Evolutionary conservation across 1,140 invertebrate species (phyloP).

Genomic region (Mycetomoellerius zeteki): DNA sequence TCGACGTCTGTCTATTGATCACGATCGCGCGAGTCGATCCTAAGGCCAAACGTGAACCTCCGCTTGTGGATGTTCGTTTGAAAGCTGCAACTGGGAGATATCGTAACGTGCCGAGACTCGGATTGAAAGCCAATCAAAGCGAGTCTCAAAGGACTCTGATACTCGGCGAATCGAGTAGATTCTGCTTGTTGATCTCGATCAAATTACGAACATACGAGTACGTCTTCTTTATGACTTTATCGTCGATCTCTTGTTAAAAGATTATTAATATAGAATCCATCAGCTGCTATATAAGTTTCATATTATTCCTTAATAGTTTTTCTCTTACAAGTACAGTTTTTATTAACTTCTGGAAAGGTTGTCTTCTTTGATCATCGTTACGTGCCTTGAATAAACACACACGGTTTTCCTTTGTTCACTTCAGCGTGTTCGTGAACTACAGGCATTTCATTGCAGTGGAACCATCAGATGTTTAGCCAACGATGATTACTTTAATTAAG

Average conservation of each 20-base stretch:
- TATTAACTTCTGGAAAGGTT: background rate
- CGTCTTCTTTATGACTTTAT: background rate
- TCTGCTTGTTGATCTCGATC: background rate
- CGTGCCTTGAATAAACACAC: slow-evolving; percentile 21
- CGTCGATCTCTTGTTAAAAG: background rate
- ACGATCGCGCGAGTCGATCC: slow-evolving; percentile 45
- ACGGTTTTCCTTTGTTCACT: slow-evolving; percentile 18
- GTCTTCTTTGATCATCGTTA: background rate
- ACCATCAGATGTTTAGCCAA: slow-evolving; percentile 27
- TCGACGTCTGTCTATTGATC: slow-evolving; percentile 59
- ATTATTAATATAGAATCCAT: background rate
- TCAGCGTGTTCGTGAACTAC: slow-evolving; percentile 11
- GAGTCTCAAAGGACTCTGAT: slow-evolving; percentile 44
- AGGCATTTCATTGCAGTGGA: background rate
- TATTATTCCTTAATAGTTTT: background rate
- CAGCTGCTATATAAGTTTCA: background rate
- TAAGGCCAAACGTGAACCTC: slow-evolving; percentile 22
- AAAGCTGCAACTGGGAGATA: slow-evolving; percentile 64
- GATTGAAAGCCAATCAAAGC: slow-evolving; percentile 52
- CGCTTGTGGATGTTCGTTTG: slow-evolving; percentile 54
- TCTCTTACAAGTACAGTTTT: background rate
- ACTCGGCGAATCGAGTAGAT: slow-evolving; percentile 22
- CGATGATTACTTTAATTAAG: slow-evolving; percentile 55
- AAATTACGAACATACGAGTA: background rate
- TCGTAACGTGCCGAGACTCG: slow-evolving; percentile 47